These are phyloP conservation scores for Anoplopoma fimbria DNA, from an alignment of 2,113 vertebrate species.

Conservation along the genomic window DNA sequence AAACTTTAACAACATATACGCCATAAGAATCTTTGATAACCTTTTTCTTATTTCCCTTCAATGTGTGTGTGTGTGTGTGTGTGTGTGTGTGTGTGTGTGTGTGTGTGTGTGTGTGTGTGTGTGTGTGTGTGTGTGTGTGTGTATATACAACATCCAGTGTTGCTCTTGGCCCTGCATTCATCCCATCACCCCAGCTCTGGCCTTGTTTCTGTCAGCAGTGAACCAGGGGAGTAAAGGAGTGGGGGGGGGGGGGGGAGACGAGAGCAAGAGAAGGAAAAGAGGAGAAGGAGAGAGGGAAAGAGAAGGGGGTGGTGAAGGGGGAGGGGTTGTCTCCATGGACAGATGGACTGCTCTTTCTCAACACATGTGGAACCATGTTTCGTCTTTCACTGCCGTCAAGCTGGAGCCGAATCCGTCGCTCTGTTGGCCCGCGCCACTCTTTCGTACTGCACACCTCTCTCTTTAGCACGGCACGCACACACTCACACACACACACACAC, in stretches of 20 bases:
- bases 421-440: constrained; percentile 80
- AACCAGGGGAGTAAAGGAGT: constrained; percentile 82
- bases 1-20: constrained; percentile 60
- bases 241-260: constrained; percentile 7
- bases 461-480: constrained; percentile 73
- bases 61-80: constrained; percentile 20
- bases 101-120: constrained; percentile 22
- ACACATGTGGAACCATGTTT: constrained; percentile 95
- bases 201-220: constrained; percentile 85
- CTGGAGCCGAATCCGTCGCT: constrained; percentile 91
- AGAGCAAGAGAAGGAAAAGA: constrained; percentile 47
- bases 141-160: constrained; percentile 74
- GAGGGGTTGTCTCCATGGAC: constrained; percentile 81
- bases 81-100: constrained; percentile 36
- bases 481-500: constrained; percentile 59
- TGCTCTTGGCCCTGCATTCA: constrained; percentile 81
- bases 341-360: constrained; percentile 92
- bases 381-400: constrained; percentile 95
- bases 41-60: constrained; percentile 58
- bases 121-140: constrained; percentile 46
- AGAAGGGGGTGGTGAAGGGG: constrained; percentile 45
- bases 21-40: constrained; percentile 55
- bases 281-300: constrained; percentile 59
- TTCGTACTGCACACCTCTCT: constrained; percentile 79
- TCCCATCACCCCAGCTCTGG: constrained; percentile 83